phyloP scores from a whole-genome alignment of 2,113 vertebrate genomes.

The Daubentonia madagascariensis region DNA sequence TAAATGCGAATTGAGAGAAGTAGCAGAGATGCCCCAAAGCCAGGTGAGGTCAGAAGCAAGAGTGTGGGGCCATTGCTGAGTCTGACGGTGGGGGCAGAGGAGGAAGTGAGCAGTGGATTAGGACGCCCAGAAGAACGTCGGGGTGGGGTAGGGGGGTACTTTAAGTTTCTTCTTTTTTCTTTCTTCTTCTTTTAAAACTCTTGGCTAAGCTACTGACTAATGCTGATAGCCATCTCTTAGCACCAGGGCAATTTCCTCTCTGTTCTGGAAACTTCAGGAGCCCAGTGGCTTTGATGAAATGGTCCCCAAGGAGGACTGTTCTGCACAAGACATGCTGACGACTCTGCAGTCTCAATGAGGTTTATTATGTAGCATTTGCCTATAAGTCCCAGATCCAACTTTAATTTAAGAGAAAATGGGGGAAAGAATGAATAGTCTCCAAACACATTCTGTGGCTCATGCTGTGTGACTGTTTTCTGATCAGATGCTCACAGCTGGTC shows the following conservation, averaged over 20 bases:
- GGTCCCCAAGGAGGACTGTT: neutral
- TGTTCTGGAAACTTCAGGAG: slow-evolving; percentile 5
- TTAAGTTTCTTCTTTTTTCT: neutral
- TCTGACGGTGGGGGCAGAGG: no score
- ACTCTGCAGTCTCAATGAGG: neutral
- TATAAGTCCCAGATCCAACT: no score
- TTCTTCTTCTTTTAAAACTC: neutral
- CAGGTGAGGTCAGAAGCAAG: neutral
- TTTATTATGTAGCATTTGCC: neutral
- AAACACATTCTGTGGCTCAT: rapidly evolving
- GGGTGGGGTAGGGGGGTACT: no score
- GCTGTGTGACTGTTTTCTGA: neutral
- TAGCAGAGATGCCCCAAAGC: neutral
- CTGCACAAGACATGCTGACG: neutral
- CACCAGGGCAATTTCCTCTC: slow-evolving; percentile 4
- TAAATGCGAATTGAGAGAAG: neutral
- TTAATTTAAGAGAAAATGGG: neutral
- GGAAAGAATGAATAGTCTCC: no score
- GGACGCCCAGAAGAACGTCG: neutral
- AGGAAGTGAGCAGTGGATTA: neutral
- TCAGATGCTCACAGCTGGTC: neutral
- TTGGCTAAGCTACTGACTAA: neutral
- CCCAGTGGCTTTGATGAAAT: neutral
- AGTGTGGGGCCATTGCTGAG: neutral
- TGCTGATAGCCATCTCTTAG: neutral